phyloP scores from a whole-genome alignment of 2,888 invertebrate genomes.

The Andrena camellia region DNA sequence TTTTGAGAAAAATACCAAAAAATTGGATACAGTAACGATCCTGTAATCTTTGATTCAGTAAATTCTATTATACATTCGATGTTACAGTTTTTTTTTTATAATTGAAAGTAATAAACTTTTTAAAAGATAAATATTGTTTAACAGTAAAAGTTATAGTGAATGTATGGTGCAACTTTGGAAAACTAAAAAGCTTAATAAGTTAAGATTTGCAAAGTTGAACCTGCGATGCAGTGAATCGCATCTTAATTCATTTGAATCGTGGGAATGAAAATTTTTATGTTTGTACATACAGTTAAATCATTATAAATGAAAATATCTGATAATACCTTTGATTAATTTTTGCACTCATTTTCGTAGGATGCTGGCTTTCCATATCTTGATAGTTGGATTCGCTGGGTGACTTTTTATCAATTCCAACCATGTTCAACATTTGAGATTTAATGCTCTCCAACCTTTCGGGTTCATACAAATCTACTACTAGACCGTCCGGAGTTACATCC shows the following conservation, averaged over 20 bases:
- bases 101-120: not conserved
- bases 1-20: not conserved
- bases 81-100: too few species aligned
- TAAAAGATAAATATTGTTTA: conserved; percentile 15
- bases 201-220: conserved; percentile 73
- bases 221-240: conserved; percentile 64
- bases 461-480: conserved; percentile 89
- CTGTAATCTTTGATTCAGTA: too few species aligned
- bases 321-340: conserved; percentile 56
- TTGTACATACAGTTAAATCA: conserved; percentile 6
- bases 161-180: conserved; percentile 1
- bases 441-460: conserved; percentile 71
- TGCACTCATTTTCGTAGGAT: conserved; percentile 20
- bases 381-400: conserved; percentile 17
- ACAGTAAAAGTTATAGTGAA: conserved; percentile 5
- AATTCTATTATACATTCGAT: too few species aligned
- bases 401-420: conserved; percentile 32
- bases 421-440: conserved; percentile 75
- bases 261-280: not conserved
- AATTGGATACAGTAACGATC: not conserved
- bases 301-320: conserved; percentile 7
- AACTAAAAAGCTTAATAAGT: conserved; percentile 36
- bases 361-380: conserved; percentile 35
- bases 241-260: conserved; percentile 27
- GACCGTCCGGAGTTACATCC: conserved; percentile 86